Base-by-base conservation (phyloP, 2,113 vertebrate species). In the Erpornis zantholeuca region DNA sequence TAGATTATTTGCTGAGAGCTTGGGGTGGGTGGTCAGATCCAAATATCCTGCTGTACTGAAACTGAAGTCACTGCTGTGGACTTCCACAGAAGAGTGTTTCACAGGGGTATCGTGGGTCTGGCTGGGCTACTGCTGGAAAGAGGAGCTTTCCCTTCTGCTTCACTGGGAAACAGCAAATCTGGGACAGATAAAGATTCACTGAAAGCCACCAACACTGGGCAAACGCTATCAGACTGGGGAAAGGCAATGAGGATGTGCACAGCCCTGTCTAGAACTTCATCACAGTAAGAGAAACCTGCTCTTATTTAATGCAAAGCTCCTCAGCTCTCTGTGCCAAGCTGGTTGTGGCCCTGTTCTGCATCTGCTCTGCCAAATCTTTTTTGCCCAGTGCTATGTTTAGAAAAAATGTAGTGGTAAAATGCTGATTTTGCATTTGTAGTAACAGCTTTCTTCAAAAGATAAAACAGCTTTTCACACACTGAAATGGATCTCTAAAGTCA, bases 211-310 rank as follows among this genome's bases (percentile, higher is more conserved):
- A 42, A 3, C n/a, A 13, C 33, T 6, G 14, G 38, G n/a, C 11
- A 69, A 65, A 61, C 3, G 1, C 36, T 25, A 0, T 4, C 28
- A 10, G 35, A 21, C 1, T 21, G 24, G n/a, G 14, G 36, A 57
- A 56, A 29, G 69, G 33, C 47, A 54, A 3, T 0, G 3, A 68
- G 29, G 53, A 40, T 6, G 28, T 5, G 36, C 35, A 54, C n/a
- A 76, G 45, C 68, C 47, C 50, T 49, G 47, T 10, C 61, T 56
- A 65, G 53, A 44, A 28, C n/a, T 56, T 31, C 65, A 12, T 9
- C 9, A 9, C 45, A 50, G 31, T 1, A 9, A 29, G 15, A 61
- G 53, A 71, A 64, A 45, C 25, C 25, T 1, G 0, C 49, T 85
- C 29, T 36, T 8, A 3, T 18, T 27, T 15, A 33, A 23, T 23